A percentile compares a stretch with the other conserved stretches of the same genome.
Evolutionary conservation across 2,888 invertebrate genomes (phyloP).

Genomic region (Drosophila lacicola): DNA sequence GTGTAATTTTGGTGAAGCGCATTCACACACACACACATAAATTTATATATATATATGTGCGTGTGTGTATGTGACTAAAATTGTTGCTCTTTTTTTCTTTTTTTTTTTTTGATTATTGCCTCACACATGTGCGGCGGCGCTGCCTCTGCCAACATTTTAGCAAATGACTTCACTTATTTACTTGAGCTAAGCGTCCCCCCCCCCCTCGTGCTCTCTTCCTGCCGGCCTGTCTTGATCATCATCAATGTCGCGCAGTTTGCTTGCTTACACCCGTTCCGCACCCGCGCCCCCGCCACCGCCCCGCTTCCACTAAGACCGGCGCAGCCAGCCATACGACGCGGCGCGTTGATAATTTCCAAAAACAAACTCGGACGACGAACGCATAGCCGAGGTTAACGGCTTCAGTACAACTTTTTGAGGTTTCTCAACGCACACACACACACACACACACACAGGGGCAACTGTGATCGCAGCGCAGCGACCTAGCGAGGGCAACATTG

Average conservation of each 20-base stretch:
- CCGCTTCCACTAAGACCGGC: conserved; percentile 36
- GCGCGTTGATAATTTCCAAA: conserved; percentile 71
- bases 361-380: conserved; percentile 79
- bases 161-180: conserved; percentile 82
- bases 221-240: conserved; percentile 10
- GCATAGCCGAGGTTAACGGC: conserved; percentile 83
- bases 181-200: conserved; percentile 45
- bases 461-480: conserved; percentile 57
- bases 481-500: conserved; percentile 64
- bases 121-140: conserved; percentile 57
- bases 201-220: background rate
- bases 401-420: conserved; percentile 83
- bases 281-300: background rate
- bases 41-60: background rate
- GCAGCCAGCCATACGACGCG: background rate
- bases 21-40: conserved; percentile 14
- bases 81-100: conserved; percentile 21
- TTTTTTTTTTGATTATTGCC: conserved; percentile 32
- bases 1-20: conserved; percentile 44
- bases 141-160: conserved; percentile 69
- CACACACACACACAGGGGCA: conserved; percentile 14
- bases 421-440: conserved; percentile 56
- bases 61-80: conserved; percentile 46
- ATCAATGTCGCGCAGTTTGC: conserved; percentile 31
- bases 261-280: background rate